phyloP scores from a whole-genome alignment of 2,888 invertebrate genomes.

The Tipula lateralis region DNA sequence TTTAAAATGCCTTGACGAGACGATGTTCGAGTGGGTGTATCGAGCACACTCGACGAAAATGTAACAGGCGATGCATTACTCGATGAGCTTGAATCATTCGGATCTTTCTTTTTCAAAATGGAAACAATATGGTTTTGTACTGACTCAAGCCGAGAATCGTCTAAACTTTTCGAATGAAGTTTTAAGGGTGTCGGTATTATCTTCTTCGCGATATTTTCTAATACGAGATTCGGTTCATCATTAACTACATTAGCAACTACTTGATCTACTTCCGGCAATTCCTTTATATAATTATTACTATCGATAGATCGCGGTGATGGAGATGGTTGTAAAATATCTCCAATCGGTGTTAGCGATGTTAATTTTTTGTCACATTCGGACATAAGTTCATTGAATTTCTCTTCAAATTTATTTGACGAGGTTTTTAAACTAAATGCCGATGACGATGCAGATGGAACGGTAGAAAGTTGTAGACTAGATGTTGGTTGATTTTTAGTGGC shows the following conservation, averaged over 20 bases:
- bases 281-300: slow-evolving; percentile 37
- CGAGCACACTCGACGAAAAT: slow-evolving; percentile 72
- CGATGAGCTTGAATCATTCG: slow-evolving; percentile 49
- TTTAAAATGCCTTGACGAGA: slow-evolving; percentile 75
- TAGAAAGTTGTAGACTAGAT: neutral
- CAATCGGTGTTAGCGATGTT: neutral
- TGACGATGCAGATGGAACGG: neutral
- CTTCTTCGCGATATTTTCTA: neutral
- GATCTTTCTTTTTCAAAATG: slow-evolving; percentile 64
- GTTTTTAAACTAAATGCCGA: neutral
- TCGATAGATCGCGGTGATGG: neutral
- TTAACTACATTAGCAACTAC: neutral
- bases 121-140: slow-evolving; percentile 55
- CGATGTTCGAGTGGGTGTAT: slow-evolving; percentile 57
- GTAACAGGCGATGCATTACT: slow-evolving; percentile 67
- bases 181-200: neutral
- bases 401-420: neutral
- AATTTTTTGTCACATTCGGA: slow-evolving; percentile 13
- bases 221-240: neutral
- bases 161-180: slow-evolving; percentile 3
- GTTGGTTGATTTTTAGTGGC: neutral
- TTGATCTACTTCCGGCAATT: slow-evolving; percentile 41
- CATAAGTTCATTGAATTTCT: neutral
- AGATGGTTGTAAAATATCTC: neutral
- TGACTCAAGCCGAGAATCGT: slow-evolving; percentile 40